Evolutionary conservation across 2,797 vertebrate genomes (phyloP), one percentile per base, ranked within the genome.

Genomic region (Gymnopithys bicolor): DNA sequence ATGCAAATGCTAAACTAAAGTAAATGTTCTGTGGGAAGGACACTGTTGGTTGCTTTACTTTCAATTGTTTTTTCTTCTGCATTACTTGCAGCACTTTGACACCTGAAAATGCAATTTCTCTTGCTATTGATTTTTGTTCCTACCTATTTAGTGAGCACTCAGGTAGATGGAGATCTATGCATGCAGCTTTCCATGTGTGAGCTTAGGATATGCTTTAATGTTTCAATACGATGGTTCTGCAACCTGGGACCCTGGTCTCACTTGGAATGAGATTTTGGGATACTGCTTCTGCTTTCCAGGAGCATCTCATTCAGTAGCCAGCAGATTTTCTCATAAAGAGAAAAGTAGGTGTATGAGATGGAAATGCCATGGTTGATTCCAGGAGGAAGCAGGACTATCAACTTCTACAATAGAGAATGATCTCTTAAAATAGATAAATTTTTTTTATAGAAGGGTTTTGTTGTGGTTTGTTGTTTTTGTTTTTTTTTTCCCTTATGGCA

Each of bases 61-160:
- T 25, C 37, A 37, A 2, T 21, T 78, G 13, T 59, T 78, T 56
- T 56, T 75, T 48, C 39, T 83, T 80, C 77, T 92, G 56, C 32
- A 49, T 87, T 95, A 37, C 71, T 91, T 87, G 56, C 46, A 90
- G 59, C 28, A 74, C 64, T 87, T 91, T 67, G 74, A 94, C 93
- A 71, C 19, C 82, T 88, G 64, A 95, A 95, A 97, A 94, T 67
- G 56, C 35, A 96, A 84, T 97, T 97, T 95, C 59, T 95, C 71
- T 93, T 79, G 19, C 48, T 93, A 83, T 86, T 96, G 90, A 96
- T 95, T 97, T 96, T 94, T 93, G 79, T 93, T 59, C 84, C 84
- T 75, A 94, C 64, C 37, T 71, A 77, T 92, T 97, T 94, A 91
- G 62, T 52, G 93, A 92, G 55, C 52, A 46, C 39, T 70, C 58